Evolutionary conservation across 2,888 invertebrate genomes (phyloP).

Genomic region (Mythimna impura): DNA sequence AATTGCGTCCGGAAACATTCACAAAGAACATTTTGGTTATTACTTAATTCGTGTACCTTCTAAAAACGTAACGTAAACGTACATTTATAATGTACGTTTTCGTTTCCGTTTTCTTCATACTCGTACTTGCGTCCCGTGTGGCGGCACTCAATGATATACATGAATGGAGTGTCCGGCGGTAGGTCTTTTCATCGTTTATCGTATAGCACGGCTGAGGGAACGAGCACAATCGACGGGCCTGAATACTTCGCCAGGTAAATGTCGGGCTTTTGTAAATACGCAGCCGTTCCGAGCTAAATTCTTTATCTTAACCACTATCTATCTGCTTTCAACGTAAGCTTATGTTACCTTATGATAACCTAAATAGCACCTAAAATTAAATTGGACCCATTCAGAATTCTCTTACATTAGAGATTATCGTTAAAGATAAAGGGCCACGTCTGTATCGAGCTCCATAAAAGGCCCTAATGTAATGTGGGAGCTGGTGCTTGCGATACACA

Average conservation of each 20-base stretch:
- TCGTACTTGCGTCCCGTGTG: conserved; percentile 74
- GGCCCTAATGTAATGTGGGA: conserved; percentile 54
- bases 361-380: conserved; percentile 64
- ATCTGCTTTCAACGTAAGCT: conserved; percentile 41
- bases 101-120: conserved; percentile 78
- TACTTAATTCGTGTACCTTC: conserved; percentile 48
- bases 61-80: conserved; percentile 32
- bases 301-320: conserved; percentile 72
- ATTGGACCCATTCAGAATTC: conserved; percentile 61
- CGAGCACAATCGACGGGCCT: conserved; percentile 77
- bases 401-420: conserved; percentile 57
- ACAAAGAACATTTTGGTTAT: conserved; percentile 54
- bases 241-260: conserved; percentile 78
- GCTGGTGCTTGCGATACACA: conserved; percentile 42
- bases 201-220: conserved; percentile 76
- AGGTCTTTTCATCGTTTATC: conserved; percentile 85
- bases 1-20: conserved; percentile 48
- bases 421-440: conserved; percentile 57
- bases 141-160: conserved; percentile 82
- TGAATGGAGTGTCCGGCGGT: conserved; percentile 86
- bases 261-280: conserved; percentile 71
- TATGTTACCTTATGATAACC: conserved; percentile 45
- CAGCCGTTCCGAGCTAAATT: conserved; percentile 65
- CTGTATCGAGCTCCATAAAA: conserved; percentile 50
- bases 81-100: conserved; percentile 52